phyloP scores from a whole-genome alignment of 1,140 invertebrate genomes.

The Platyscapa corneri region DNA sequence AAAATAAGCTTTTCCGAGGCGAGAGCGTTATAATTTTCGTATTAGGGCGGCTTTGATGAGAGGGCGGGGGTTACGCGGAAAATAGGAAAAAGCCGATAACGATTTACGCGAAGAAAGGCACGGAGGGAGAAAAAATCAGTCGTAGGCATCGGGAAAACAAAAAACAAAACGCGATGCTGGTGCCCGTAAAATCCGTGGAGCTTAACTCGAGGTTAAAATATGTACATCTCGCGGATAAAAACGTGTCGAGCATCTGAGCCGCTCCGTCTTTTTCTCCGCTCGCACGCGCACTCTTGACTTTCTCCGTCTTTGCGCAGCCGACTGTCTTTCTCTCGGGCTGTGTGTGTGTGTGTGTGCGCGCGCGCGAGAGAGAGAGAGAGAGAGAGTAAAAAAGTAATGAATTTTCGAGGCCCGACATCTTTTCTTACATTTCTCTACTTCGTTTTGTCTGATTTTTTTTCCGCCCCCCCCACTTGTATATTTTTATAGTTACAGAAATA shows the following conservation, averaged over 20 bases:
- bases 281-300: conserved; percentile 25
- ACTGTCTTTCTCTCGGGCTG: no score
- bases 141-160: background rate
- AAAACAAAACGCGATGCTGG: no score
- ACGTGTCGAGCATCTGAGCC: conserved; percentile 69
- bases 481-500: conserved; percentile 17
- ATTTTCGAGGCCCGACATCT: conserved; percentile 63
- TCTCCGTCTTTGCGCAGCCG: background rate
- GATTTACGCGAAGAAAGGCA: no score
- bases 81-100: no score
- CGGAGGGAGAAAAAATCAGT: background rate
- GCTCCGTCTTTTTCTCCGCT: conserved; percentile 36
- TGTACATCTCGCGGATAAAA: conserved; percentile 65
- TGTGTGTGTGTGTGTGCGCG: background rate
- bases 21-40: background rate
- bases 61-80: background rate
- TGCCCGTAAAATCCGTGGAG: conserved; percentile 68
- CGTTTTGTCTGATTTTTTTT: conserved; percentile 48
- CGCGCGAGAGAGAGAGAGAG: no score
- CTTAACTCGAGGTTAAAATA: conserved; percentile 72
- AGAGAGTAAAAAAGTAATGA: conserved; percentile 63
- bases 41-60: background rate
- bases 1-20: background rate
- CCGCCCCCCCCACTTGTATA: background rate
- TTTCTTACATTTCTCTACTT: conserved; percentile 39